phyloP scores from a whole-genome alignment of 2,797 vertebrate genomes.

The Pseudomugil tenellus region DNA sequence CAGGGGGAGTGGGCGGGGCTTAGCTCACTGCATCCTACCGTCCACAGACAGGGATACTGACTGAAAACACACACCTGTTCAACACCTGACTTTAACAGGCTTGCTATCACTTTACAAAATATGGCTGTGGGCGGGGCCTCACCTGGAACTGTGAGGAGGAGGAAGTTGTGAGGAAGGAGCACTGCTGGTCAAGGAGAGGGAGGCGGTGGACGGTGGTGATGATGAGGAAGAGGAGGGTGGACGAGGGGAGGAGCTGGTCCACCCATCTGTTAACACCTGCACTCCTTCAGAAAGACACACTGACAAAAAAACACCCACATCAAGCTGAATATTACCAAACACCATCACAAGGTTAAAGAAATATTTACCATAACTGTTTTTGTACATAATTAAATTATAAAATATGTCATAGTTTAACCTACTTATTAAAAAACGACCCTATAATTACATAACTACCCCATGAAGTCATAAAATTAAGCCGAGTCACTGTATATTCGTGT shows the following conservation, averaged over 20 bases:
- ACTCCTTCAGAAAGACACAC: slow-evolving; percentile 57
- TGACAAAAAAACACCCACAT: neutral
- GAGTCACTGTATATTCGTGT: too few species aligned
- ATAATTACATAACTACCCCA: too few species aligned
- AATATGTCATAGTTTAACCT: too few species aligned
- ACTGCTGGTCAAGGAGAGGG: slow-evolving; percentile 61
- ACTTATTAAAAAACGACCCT: too few species aligned
- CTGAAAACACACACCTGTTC: slow-evolving; percentile 68
- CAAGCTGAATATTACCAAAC: too few species aligned
- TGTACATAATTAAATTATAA: too few species aligned
- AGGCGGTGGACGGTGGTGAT: slow-evolving; percentile 83
- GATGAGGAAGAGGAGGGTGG: slow-evolving; percentile 61
- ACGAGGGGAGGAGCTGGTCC: slow-evolving; percentile 74
- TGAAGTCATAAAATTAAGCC: too few species aligned
- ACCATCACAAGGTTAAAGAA: too few species aligned
- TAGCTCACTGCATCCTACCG: slow-evolving; percentile 84
- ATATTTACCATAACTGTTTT: too few species aligned
- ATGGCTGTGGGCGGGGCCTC: slow-evolving; percentile 2
- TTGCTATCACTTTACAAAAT: neutral
- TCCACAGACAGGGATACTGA: slow-evolving; percentile 92
- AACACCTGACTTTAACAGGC: neutral
- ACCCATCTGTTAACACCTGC: slow-evolving; percentile 78
- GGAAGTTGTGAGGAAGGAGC: slow-evolving; percentile 44
- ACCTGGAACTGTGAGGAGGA: slow-evolving; percentile 62
- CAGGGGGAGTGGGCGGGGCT: slow-evolving; percentile 82